Evolutionary conservation across 2,113 vertebrate genomes (phyloP).

Genomic region (Theristicus caerulescens): DNA sequence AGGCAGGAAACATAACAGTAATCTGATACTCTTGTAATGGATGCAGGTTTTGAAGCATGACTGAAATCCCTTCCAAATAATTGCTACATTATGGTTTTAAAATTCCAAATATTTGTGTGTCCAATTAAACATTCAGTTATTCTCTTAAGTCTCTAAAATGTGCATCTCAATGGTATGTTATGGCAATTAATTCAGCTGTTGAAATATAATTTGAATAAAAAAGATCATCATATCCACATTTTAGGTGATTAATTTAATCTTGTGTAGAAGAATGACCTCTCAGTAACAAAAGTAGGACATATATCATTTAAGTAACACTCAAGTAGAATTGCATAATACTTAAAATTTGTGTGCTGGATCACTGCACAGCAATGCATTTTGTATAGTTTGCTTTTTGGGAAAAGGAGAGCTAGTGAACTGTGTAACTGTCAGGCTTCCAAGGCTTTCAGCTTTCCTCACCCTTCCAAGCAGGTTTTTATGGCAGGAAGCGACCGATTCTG

Average conservation of each 20-base stretch:
- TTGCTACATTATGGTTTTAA: neutral
- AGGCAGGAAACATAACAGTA: neutral
- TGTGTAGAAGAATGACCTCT: neutral
- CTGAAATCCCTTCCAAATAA: neutral
- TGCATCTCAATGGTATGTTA: neutral
- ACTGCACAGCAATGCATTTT: neutral
- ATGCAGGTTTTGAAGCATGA: neutral
- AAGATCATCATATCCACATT: neutral
- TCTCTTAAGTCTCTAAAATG: neutral
- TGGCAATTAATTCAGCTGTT: neutral
- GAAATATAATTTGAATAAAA: neutral
- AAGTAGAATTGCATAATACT: neutral
- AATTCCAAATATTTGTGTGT: neutral
- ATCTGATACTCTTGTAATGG: neutral
- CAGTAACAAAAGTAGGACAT: neutral
- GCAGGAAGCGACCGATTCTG: neutral
- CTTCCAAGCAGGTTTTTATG: neutral
- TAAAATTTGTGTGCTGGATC: conserved; percentile 5
- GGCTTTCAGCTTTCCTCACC: neutral
- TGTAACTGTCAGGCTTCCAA: neutral
- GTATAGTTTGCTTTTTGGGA: neutral
- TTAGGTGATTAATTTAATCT: neutral
- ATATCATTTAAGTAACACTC: neutral
- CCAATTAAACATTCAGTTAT: neutral
- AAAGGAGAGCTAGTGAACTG: neutral